Base-by-base conservation (phyloP, 2,888 invertebrate genomes). In the Drosophila dives region DNA sequence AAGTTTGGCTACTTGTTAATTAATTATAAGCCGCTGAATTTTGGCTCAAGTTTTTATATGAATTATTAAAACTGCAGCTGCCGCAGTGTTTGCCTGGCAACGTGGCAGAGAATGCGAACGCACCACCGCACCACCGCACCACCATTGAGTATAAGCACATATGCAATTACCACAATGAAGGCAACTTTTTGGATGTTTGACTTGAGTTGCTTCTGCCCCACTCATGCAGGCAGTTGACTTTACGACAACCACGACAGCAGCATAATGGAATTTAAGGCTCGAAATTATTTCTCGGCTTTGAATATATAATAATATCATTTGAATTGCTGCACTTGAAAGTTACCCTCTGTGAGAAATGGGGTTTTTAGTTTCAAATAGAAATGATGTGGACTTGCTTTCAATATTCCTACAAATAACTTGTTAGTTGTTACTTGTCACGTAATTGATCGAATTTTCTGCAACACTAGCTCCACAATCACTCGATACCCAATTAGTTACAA, bases 11-110 rank as follows among this genome's bases (percentile, higher is more conserved):
- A 51, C 69, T 53, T 58, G 48, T 63, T 69, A 70, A 77, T 77
- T 77, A 77, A 64, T 70, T 64, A 66, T 49, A 49, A 60, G 29
- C 40, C 55, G 33, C 61, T 54, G 59, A 70, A 74, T 34, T 62
- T 54, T 67, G 50, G 50, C 48, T 53, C 49, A 68, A 76, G 62
- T 62, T 68, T 58, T 58, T 42, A 67, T 63, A 70, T 76, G 60
- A 63, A 70, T 77, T 77, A 77, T 77, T 74, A 77, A 77, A 59
- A 64, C 59, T 77, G 55, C 40, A 77, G 58, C 29, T 45, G 64
- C 71, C 64, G 62, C 77, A 77, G 56, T 71, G 64, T 77, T 75
- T 64, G 56, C 61, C 48, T 10, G 38, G 40, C 59, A 26, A 8
- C 33, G 17, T 36, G 40, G 58, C 63, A 38, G 26, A 55, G 38